Percentiles rank a stretch among this genome's conserved stretches.
These are phyloP conservation scores for Notarius quadriscutis DNA, from an alignment of 2,113 vertebrate species.

Conservation along the genomic window DNA sequence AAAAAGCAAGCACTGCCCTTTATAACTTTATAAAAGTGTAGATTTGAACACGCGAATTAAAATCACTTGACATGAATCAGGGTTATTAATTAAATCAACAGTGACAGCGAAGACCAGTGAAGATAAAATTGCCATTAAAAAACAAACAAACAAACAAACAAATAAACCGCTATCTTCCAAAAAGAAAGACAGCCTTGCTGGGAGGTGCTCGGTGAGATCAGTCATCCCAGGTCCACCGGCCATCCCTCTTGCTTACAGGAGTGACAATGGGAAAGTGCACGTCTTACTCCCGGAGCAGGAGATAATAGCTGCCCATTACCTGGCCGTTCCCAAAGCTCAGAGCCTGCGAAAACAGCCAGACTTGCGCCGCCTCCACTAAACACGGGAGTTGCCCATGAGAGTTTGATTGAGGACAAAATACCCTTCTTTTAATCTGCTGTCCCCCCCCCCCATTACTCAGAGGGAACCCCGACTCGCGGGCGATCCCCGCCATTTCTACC, in stretches of 20 bases:
- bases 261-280: constrained; percentile 71
- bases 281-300: constrained; percentile 64
- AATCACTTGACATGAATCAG: constrained; percentile 62
- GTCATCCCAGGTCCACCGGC: constrained; percentile 50
- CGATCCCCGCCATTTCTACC: constrained; percentile 27
- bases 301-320: constrained; percentile 76
- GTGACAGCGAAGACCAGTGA: constrained; percentile 53
- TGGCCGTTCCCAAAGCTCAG: constrained; percentile 61
- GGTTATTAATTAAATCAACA: constrained; percentile 74
- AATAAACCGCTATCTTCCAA: constrained; percentile 13
- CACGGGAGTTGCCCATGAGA: constrained; percentile 55
- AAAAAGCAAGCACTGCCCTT: constrained; percentile 55
- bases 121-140: neutral
- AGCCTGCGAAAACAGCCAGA: constrained; percentile 29
- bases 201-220: constrained; percentile 66
- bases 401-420: constrained; percentile 59
- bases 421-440: constrained; percentile 46
- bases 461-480: constrained; percentile 63
- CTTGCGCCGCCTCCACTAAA: constrained; percentile 32
- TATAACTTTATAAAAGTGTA: constrained; percentile 64
- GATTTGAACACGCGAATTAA: constrained; percentile 68
- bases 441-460: constrained; percentile 62
- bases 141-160: too few relatives aligned
- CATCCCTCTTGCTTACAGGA: constrained; percentile 70
- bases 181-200: constrained; percentile 56